Evolutionary conservation across 1,140 invertebrate genomes (phyloP).

Genomic region (Diorhabda carinulata): DNA sequence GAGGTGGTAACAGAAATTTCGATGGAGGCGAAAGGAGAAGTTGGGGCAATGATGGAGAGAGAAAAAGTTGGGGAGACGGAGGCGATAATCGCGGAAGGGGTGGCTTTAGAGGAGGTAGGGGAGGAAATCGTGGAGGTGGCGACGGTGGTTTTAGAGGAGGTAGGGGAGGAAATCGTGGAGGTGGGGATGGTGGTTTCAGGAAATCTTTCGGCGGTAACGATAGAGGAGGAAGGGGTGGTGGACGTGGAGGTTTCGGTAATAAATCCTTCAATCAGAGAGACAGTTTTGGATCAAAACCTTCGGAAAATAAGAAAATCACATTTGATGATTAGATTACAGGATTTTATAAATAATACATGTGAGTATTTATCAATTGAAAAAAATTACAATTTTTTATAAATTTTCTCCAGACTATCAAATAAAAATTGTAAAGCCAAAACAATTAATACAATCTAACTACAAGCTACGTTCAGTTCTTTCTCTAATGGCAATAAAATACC

Average conservation of each 20-base stretch:
- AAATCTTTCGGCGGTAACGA: constrained; percentile 34
- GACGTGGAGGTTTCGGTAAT: constrained; percentile 34
- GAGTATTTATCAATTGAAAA: background rate
- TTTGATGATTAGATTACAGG: constrained; percentile 63
- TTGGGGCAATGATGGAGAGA: constrained; percentile 5
- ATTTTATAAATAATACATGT: background rate
- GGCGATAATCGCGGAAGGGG: constrained; percentile 21
- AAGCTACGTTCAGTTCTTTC: too few species aligned
- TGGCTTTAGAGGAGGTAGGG: constrained; percentile 27
- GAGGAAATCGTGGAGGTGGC: constrained; percentile 33
- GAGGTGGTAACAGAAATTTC: constrained; percentile 23
- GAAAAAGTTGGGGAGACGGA: constrained; percentile 9
- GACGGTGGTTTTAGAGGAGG: constrained; percentile 34
- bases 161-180: constrained; percentile 23
- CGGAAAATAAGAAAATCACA: constrained; percentile 80
- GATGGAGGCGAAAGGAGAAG: constrained; percentile 20
- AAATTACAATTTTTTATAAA: background rate
- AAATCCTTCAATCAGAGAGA: constrained; percentile 46
- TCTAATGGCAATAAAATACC: too few species aligned
- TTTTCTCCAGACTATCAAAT: too few species aligned
- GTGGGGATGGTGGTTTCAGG: constrained; percentile 37
- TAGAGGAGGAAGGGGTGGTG: constrained; percentile 45
- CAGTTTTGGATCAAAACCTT: constrained; percentile 32
- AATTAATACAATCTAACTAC: too few species aligned
- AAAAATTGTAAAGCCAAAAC: too few species aligned